These are phyloP conservation scores for Melinopterus prodromus DNA, from an alignment of 2,888 invertebrate species.

Conservation along the genomic window DNA sequence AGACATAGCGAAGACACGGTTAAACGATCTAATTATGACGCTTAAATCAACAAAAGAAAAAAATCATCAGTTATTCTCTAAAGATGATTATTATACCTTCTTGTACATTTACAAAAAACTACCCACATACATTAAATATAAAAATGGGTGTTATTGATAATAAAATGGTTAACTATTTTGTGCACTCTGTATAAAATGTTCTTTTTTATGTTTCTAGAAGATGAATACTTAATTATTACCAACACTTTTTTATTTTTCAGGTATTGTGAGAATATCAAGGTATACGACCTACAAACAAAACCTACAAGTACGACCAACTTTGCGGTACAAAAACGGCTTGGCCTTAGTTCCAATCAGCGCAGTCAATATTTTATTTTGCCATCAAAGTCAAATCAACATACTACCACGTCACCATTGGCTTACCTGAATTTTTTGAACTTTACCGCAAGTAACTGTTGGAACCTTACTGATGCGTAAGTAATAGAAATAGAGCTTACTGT, in stretches of 20 bases:
- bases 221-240: not conserved
- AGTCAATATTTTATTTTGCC: not conserved
- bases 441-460: conserved; percentile 5
- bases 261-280: conserved; percentile 15
- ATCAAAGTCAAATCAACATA: not conserved
- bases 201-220: not conserved
- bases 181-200: too few relatives aligned
- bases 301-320: not conserved
- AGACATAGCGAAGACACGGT: too few relatives aligned
- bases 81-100: too few relatives aligned
- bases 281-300: conserved; percentile 11
- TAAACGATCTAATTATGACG: too few relatives aligned
- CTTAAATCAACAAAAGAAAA: too few relatives aligned
- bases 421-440: not conserved
- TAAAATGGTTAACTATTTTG: too few relatives aligned
- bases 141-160: too few relatives aligned
- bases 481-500: not conserved
- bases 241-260: not conserved
- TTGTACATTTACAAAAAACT: too few relatives aligned
- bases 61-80: too few relatives aligned
- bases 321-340: not conserved
- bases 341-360: not conserved
- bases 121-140: too few relatives aligned
- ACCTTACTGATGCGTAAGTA: conserved; percentile 7
- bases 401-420: not conserved